Evolutionary conservation across 2,888 invertebrate genomes (phyloP).

Genomic region (Acleris laterana): DNA sequence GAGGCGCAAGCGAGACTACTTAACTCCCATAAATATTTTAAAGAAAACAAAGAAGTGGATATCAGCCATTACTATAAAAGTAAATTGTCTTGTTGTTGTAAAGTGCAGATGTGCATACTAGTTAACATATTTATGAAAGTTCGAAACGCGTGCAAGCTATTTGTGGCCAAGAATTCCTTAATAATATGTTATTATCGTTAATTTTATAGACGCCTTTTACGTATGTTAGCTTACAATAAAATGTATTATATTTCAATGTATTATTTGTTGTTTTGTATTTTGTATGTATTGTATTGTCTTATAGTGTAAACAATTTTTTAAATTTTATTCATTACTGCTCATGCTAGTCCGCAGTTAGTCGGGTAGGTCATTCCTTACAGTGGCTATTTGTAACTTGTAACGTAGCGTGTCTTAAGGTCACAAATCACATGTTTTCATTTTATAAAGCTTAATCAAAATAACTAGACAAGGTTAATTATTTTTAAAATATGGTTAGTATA

Average conservation of each 20-base stretch:
- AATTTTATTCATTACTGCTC: neutral
- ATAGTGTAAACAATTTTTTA: neutral
- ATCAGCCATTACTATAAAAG: neutral
- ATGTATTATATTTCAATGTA: neutral
- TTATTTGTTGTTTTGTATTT: no score
- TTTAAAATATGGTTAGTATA: constrained; percentile 3
- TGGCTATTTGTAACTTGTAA: constrained; percentile 30
- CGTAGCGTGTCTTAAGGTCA: constrained; percentile 26
- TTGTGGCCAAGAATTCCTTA: neutral
- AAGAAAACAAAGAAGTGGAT: neutral
- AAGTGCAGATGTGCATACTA: neutral
- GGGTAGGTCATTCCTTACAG: constrained; percentile 24
- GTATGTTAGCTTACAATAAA: no score
- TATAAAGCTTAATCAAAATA: constrained; percentile 30
- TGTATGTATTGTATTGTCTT: no score
- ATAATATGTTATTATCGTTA: constrained; percentile 1
- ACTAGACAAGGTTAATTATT: constrained; percentile 29
- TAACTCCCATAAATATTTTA: neutral
- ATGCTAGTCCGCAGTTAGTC: constrained; percentile 16
- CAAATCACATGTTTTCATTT: constrained; percentile 30
- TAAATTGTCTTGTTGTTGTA: neutral
- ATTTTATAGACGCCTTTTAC: no score
- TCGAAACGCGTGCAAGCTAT: neutral
- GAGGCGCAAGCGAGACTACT: no score
- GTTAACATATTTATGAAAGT: constrained; percentile 1